phyloP scores from a whole-genome alignment of 1,140 invertebrate species.

The Ridgeia piscesae region DNA sequence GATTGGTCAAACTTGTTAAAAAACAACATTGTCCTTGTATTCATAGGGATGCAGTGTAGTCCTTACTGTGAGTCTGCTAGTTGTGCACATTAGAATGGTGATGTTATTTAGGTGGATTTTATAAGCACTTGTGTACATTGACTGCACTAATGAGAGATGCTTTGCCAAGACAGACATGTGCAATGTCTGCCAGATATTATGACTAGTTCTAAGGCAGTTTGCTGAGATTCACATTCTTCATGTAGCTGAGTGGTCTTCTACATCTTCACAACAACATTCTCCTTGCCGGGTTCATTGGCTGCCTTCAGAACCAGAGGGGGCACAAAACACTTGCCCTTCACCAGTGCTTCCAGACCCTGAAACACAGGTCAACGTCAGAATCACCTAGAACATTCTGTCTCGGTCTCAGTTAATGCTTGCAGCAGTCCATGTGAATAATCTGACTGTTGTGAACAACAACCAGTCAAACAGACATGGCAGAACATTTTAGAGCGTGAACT shows the following conservation, averaged over 20 bases:
- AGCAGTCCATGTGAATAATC: neutral
- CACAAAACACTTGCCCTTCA: constrained; percentile 1
- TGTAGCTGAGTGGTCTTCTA: neutral
- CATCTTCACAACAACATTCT: neutral
- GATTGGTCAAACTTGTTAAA: no score
- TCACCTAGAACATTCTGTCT: neutral
- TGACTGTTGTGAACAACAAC: neutral
- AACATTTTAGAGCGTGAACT: neutral
- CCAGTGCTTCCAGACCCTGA: constrained; percentile 5
- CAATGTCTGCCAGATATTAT: neutral
- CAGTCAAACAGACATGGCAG: neutral
- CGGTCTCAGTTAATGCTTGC: neutral
- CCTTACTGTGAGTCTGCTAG: neutral
- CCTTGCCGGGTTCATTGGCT: neutral
- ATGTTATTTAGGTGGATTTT: neutral
- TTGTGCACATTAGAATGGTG: neutral
- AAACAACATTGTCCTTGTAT: no score
- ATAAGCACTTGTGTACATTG: neutral
- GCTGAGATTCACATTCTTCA: neutral
- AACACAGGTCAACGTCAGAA: neutral
- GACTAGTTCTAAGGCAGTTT: neutral
- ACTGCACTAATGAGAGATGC: neutral
- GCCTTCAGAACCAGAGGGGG: constrained; percentile 17
- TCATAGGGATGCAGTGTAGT: no score
- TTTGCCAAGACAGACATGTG: neutral